Conservation (phyloP, 2,888 invertebrate species). For the Capitulum mitella region DNA sequence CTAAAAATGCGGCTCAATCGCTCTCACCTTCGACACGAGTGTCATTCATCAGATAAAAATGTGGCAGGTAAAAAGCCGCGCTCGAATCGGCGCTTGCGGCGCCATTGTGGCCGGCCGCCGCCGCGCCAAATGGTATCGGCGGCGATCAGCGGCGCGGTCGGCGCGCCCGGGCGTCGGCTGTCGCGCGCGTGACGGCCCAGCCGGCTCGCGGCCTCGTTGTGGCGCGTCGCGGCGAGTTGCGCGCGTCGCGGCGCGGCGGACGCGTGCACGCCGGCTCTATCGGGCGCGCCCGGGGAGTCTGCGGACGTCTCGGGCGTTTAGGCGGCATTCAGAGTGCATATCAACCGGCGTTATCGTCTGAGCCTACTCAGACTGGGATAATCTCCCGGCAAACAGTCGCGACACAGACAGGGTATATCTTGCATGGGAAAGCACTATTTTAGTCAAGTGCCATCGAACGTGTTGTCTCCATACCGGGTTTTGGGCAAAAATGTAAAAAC, state of each 20-base stretch:
- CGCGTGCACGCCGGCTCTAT: too few relatives aligned
- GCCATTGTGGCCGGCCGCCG: background rate
- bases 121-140: conserved; percentile 16
- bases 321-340: background rate
- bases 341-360: background rate
- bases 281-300: too few relatives aligned
- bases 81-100: background rate
- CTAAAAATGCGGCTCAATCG: conserved; percentile 14
- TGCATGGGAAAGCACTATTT: background rate
- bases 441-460: background rate
- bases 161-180: background rate
- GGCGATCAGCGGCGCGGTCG: background rate
- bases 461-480: background rate
- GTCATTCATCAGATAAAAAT: conserved; percentile 22
- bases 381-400: too few relatives aligned
- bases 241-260: too few relatives aligned
- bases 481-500: background rate
- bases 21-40: conserved; percentile 24
- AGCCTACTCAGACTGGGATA: too few relatives aligned
- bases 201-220: background rate
- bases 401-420: background rate
- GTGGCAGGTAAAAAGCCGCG: conserved; percentile 21
- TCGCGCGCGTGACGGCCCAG: too few relatives aligned
- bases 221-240: background rate
- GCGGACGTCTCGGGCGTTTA: background rate